Evolutionary conservation across 2,113 vertebrate genomes (phyloP).

Genomic region (Balaenoptera acutorostrata): DNA sequence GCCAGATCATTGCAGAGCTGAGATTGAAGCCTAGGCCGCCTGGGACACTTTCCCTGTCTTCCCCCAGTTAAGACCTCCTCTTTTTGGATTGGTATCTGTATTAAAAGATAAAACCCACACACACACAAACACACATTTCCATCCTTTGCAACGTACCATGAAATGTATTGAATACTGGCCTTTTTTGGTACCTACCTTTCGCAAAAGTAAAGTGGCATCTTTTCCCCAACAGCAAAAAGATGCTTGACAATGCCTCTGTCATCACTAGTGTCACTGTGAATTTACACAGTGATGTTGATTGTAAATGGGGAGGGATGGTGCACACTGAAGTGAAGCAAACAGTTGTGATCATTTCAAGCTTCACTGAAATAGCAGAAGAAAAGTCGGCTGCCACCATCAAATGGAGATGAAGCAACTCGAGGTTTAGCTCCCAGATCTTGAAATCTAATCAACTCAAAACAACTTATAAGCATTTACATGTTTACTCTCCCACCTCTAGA

Average conservation of each 20-base stretch:
- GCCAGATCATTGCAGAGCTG: background rate
- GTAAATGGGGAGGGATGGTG: background rate
- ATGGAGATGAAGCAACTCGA: background rate
- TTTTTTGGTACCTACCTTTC: background rate
- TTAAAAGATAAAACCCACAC: background rate
- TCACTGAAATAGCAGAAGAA: background rate
- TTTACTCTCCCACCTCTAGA: background rate
- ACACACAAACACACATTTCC: background rate
- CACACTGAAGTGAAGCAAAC: background rate
- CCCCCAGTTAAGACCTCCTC: background rate
- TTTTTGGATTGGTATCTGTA: background rate
- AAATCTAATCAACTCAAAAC: background rate
- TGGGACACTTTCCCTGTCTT: background rate
- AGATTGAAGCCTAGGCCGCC: background rate
- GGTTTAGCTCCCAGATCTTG: background rate
- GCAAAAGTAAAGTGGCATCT: background rate
- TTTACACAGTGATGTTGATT: background rate
- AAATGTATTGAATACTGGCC: background rate
- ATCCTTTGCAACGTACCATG: background rate
- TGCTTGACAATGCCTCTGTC: background rate
- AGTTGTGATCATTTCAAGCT: constrained; percentile 34
- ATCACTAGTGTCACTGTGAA: background rate
- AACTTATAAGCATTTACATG: background rate
- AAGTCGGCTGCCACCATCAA: background rate
- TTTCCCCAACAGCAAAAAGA: constrained; percentile 1